phyloP scores from a whole-genome alignment of 1,140 invertebrate species.

The Vanessa tameamea region DNA sequence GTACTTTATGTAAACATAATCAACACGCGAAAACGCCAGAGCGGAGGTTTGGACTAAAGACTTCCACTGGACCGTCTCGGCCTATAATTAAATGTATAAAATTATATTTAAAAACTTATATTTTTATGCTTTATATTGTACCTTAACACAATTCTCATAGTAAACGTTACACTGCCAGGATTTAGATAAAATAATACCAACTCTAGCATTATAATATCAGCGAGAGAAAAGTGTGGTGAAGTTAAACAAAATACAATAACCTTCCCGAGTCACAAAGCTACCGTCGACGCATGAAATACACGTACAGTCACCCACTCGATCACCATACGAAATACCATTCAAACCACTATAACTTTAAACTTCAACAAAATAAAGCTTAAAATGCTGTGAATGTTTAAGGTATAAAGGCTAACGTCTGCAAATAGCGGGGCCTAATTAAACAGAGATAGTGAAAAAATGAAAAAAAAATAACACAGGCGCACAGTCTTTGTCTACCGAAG shows the following conservation, averaged over 20 bases:
- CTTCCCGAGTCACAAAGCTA: constrained; percentile 22
- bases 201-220: constrained; percentile 1
- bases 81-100: too few relatives aligned
- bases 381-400: background rate
- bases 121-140: too few relatives aligned
- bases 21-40: too few relatives aligned
- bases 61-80: too few relatives aligned
- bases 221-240: constrained; percentile 7
- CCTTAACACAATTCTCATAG: too few relatives aligned
- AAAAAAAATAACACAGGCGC: constrained; percentile 44
- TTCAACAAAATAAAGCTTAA: background rate
- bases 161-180: too few relatives aligned
- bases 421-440: constrained; percentile 49
- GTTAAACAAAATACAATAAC: constrained; percentile 23
- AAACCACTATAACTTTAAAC: constrained; percentile 1
- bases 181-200: too few relatives aligned
- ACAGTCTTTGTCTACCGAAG: constrained; percentile 49
- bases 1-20: too few relatives aligned
- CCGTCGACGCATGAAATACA: constrained; percentile 31
- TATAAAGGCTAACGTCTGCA: constrained; percentile 21
- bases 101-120: too few relatives aligned
- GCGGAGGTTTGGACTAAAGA: too few relatives aligned
- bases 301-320: constrained; percentile 2
- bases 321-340: background rate
- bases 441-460: constrained; percentile 47